Conservation (phyloP, 2,113 vertebrate genomes). For the Protobothrops flavoviridis region DNA sequence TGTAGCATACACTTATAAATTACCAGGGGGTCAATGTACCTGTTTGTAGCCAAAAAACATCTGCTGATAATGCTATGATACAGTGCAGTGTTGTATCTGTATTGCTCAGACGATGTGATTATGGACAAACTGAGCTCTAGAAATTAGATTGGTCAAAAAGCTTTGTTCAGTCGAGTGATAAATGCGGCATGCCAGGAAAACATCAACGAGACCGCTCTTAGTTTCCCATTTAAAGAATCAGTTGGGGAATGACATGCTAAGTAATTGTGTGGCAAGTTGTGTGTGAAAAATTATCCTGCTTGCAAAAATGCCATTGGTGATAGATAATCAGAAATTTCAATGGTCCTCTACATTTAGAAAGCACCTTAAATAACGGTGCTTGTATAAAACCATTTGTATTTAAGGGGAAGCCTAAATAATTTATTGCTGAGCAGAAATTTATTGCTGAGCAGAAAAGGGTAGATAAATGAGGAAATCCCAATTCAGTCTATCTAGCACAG, state of each 20-base stretch:
- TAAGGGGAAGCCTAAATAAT: slow-evolving; percentile 73
- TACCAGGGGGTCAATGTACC: slow-evolving; percentile 29
- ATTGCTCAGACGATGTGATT: slow-evolving; percentile 36
- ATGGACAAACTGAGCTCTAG: slow-evolving; percentile 66
- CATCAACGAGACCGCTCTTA: slow-evolving; percentile 60
- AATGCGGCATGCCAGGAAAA: slow-evolving; percentile 64
- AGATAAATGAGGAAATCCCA: slow-evolving; percentile 70
- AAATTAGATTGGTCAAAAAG: slow-evolving; percentile 67
- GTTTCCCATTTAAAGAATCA: slow-evolving; percentile 45
- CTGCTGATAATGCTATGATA: slow-evolving; percentile 33
- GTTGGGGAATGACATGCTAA: slow-evolving; percentile 56
- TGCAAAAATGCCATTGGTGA: slow-evolving; percentile 55
- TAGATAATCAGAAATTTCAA: slow-evolving; percentile 75
- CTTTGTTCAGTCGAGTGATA: slow-evolving; percentile 72
- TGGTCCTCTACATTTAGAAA: slow-evolving; percentile 67
- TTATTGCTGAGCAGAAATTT: slow-evolving; percentile 53
- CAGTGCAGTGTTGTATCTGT: background rate
- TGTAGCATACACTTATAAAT: slow-evolving; percentile 35
- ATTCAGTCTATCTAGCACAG: slow-evolving; percentile 58
- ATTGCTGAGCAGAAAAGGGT: slow-evolving; percentile 46
- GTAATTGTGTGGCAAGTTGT: slow-evolving; percentile 54
- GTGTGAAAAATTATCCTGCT: slow-evolving; percentile 66
- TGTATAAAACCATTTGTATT: slow-evolving; percentile 71
- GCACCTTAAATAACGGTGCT: slow-evolving; percentile 69
- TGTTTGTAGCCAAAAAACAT: slow-evolving; percentile 41